A percentile compares a stretch with the other conserved stretches of the same genome.
phyloP scores from a whole-genome alignment of 2,113 vertebrate genomes.

The Tor tambroides region DNA sequence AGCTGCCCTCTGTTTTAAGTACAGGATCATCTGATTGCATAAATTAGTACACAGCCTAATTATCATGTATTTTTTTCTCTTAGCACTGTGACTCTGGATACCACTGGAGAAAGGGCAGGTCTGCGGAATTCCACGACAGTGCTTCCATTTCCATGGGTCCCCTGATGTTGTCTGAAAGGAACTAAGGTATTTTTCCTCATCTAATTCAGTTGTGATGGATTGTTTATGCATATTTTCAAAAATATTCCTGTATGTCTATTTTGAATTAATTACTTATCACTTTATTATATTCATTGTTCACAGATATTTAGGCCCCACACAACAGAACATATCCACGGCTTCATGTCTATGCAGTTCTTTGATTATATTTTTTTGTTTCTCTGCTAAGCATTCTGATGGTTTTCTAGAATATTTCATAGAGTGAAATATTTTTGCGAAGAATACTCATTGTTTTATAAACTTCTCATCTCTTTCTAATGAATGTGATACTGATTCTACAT shows the following conservation, averaged over 20 bases:
- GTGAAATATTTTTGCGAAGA: not conserved
- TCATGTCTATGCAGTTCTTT: not conserved
- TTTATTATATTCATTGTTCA: not conserved
- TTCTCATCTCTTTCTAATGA: not conserved
- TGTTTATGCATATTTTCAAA: not conserved
- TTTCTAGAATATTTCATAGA: not conserved
- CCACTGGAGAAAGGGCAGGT: conserved; percentile 49
- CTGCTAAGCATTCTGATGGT: not conserved
- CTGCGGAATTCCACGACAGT: conserved; percentile 45
- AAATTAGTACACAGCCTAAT: not conserved
- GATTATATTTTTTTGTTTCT: not conserved
- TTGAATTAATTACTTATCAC: not conserved
- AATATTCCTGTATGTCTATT: not conserved
- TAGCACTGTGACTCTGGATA: conserved; percentile 63
- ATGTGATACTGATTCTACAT: not conserved
- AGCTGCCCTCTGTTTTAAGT: not conserved
- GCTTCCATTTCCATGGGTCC: conserved; percentile 64
- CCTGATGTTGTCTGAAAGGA: conserved; percentile 22
- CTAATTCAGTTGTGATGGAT: not conserved
- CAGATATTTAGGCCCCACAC: not conserved
- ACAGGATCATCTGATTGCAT: not conserved
- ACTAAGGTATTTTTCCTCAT: not conserved
- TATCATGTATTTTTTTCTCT: not conserved
- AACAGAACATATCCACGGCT: not conserved
- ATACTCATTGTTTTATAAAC: not conserved